Percentiles rank a stretch among this genome's conserved stretches.
phyloP scores from a whole-genome alignment of 2,113 vertebrate genomes.

The Anthoscopus minutus region DNA sequence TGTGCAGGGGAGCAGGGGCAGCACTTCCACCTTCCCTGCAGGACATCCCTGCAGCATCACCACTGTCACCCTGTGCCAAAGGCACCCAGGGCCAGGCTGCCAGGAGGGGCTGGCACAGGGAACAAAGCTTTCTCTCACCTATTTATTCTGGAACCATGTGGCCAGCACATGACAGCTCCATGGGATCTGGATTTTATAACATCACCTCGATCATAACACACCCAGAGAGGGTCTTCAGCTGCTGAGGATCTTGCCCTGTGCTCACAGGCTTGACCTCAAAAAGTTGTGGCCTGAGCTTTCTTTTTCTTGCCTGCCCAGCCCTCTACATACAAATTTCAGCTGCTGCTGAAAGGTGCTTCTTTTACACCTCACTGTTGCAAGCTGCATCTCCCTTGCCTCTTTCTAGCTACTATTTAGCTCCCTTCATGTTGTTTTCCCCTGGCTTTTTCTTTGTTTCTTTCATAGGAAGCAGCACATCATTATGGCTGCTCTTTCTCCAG shows the following conservation, averaged over 20 bases:
- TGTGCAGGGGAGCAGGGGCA: neutral
- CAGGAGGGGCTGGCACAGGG: neutral
- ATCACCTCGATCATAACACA: neutral
- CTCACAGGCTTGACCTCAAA: neutral
- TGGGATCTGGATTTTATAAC: neutral
- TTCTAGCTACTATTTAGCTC: constrained; percentile 17
- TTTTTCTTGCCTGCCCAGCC: neutral
- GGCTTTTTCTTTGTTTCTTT: constrained; percentile 53
- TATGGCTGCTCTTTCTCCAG: constrained; percentile 46
- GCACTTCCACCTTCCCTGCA: neutral
- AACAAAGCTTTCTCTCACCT: neutral
- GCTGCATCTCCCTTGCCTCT: neutral
- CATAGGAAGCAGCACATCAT: constrained; percentile 38
- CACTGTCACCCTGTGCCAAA: neutral
- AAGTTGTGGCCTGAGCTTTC: neutral
- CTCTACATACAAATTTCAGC: neutral
- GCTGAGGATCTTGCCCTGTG: neutral
- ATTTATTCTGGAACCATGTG: neutral
- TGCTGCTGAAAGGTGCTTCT: neutral
- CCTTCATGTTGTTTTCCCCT: neutral
- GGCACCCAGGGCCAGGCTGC: neutral
- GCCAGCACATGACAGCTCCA: neutral
- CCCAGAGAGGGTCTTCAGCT: neutral
- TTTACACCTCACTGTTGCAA: neutral
- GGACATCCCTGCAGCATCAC: neutral